phyloP scores from a whole-genome alignment of 2,113 vertebrate species.

The Cryptomyrus ogoouensis region DNA sequence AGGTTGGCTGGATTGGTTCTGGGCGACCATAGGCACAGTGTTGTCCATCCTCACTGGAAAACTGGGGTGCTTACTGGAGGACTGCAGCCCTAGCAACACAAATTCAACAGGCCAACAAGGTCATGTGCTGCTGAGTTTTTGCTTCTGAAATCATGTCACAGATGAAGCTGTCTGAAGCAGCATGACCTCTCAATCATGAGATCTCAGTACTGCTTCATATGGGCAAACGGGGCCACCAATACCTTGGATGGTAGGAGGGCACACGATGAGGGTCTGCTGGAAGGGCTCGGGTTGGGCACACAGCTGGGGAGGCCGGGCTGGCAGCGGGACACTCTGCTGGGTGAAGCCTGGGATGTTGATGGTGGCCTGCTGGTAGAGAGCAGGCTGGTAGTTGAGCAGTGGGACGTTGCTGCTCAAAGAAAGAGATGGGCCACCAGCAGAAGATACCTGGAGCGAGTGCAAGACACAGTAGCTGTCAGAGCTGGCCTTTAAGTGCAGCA shows the following conservation, averaged over 20 bases:
- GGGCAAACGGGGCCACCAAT: slow-evolving; percentile 30
- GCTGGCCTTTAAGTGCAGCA: background rate
- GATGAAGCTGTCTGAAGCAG: background rate
- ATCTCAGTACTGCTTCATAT: background rate
- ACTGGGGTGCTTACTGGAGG: slow-evolving; percentile 81
- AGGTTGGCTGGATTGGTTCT: slow-evolving; percentile 84
- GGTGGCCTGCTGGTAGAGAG: slow-evolving; percentile 87
- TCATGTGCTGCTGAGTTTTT: background rate
- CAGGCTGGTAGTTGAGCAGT: slow-evolving; percentile 87
- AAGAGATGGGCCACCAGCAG: slow-evolving; percentile 81
- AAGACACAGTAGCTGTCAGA: background rate
- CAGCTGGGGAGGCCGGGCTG: slow-evolving; percentile 84
- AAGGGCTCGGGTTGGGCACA: slow-evolving; percentile 90
- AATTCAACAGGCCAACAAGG: background rate
- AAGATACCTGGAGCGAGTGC: slow-evolving; percentile 57
- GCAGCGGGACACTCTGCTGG: slow-evolving; percentile 84
- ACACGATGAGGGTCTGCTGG: slow-evolving; percentile 96
- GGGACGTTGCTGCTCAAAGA: slow-evolving; percentile 89
- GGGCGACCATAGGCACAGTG: slow-evolving; percentile 84
- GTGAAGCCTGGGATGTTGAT: slow-evolving; percentile 87
- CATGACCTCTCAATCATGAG: background rate
- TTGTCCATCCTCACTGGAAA: slow-evolving; percentile 96
- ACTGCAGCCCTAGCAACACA: slow-evolving; percentile 71
- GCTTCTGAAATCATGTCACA: background rate
- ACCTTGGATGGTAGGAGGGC: slow-evolving; percentile 94